Evolutionary conservation across 2,113 vertebrate genomes (phyloP).

Genomic region (Shinisaurus crocodilurus): DNA sequence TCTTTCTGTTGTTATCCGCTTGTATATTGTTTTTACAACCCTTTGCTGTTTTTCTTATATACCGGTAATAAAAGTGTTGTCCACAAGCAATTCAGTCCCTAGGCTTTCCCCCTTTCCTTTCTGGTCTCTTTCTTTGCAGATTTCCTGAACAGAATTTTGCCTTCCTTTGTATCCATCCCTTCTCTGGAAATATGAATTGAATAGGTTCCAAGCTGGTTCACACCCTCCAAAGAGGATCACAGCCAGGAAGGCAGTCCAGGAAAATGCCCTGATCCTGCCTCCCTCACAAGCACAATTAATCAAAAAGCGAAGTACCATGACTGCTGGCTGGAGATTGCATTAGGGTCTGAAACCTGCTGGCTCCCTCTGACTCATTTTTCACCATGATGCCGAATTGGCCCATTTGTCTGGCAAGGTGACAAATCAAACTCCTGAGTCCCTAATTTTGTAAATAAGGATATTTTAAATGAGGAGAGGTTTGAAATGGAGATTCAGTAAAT

Average conservation of each 20-base stretch:
- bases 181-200: not conserved
- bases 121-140: not conserved
- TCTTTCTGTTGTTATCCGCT: not conserved
- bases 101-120: not conserved
- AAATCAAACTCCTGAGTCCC: slow-evolving; percentile 37
- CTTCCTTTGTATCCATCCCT: not conserved
- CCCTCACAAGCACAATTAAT: slow-evolving; percentile 48
- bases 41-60: not conserved
- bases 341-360: slow-evolving; percentile 35
- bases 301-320: slow-evolving; percentile 45
- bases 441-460: not conserved
- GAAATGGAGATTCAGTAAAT: not conserved
- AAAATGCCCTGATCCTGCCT: slow-evolving; percentile 49
- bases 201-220: not conserved
- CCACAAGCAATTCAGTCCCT: not conserved
- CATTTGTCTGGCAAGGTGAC: slow-evolving; percentile 7
- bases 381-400: not conserved
- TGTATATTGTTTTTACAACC: not conserved
- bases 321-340: slow-evolving; percentile 23
- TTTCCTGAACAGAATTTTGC: not conserved
- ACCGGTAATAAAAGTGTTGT: not conserved
- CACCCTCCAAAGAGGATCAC: slow-evolving; percentile 18
- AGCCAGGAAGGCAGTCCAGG: slow-evolving; percentile 38
- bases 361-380: slow-evolving; percentile 41
- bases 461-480: not conserved